Base-by-base conservation (phyloP, 92 coral and sea anemone species). In the Parazoanthus darwini region DNA sequence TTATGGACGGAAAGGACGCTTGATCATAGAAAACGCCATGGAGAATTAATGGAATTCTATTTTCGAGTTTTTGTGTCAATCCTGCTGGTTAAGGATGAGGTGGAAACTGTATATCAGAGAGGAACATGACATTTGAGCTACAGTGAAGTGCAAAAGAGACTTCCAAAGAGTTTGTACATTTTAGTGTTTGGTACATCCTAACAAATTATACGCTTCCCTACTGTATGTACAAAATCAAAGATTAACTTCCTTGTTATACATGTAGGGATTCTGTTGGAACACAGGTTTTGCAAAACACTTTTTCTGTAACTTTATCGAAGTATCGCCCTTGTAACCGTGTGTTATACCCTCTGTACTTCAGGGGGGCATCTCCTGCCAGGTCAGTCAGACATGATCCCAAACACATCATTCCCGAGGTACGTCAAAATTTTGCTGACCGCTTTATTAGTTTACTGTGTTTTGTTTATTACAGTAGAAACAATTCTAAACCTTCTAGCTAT, bases 281-380 rank as follows among this genome's bases (percentile, higher is more conserved):
- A 48, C 51, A 48, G 51, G 11, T 48, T 48, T 48, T 48, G 7
- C 51, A 8, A 48, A 48, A 48, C 51, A 48, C 51, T 10, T 48
- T 48, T 48, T 48, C 11, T 48, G 8, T 48, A 8, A 48, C 66
- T 58, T 20, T 58, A 58, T 3, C 2, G 66, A 48, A 7, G 9
- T 3, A 58, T 14, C 15, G 23, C 23, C 16, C 66, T 18, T 63
- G 25, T 63, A 63, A 63, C 25, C 26, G 25, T 63, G 70, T 63
- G 70, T 63, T 63, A 1, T 63, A 18, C 70, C 70, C 22, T 20
- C 70, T 63, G n/a, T 63, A 23, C 37, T 86, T 37, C 82, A 93
- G 95, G 38, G 92, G 85, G 8, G 85, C 76, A 15, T 91, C 94
- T 51, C 92, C 93, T 4, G 91, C 93, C 5, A 94, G 92, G 81